These are phyloP conservation scores for Whitmania pigra DNA, from an alignment of 1,140 invertebrate species.

Conservation along the genomic window DNA sequence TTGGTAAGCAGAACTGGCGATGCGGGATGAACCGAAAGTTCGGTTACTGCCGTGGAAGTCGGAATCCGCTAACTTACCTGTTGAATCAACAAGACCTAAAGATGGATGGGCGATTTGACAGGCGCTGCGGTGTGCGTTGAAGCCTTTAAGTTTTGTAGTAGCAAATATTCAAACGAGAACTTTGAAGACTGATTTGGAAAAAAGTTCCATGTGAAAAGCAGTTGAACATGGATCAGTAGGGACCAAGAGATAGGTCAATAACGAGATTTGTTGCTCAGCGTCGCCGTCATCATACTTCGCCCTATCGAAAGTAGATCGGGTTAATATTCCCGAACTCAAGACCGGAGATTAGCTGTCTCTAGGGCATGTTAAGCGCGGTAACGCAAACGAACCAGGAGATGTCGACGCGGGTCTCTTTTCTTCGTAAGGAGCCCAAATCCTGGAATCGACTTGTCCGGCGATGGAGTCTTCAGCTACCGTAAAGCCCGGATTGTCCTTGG, in stretches of 20 bases:
- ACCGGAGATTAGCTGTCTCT: constrained; percentile 31
- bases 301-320: constrained; percentile 44
- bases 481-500: too few relatives aligned
- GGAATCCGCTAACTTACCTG: too few relatives aligned
- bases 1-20: too few relatives aligned
- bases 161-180: too few relatives aligned
- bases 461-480: constrained; percentile 37
- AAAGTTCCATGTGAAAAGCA: constrained; percentile 74
- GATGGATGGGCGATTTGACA: too few relatives aligned
- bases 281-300: constrained; percentile 19
- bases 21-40: too few relatives aligned
- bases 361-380: constrained; percentile 41
- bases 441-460: constrained; percentile 50
- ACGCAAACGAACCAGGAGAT: constrained; percentile 57
- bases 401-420: constrained; percentile 56
- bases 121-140: too few relatives aligned
- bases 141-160: too few relatives aligned
- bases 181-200: too few relatives aligned
- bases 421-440: constrained; percentile 61
- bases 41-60: too few relatives aligned
- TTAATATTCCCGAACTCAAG: constrained; percentile 46
- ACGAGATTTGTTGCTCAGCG: constrained; percentile 28
- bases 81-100: too few relatives aligned
- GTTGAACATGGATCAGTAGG: constrained; percentile 77
- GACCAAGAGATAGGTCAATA: constrained; percentile 47